These are phyloP conservation scores for Vanessa tameamea DNA, from an alignment of 1,140 invertebrate species.

Conservation along the genomic window DNA sequence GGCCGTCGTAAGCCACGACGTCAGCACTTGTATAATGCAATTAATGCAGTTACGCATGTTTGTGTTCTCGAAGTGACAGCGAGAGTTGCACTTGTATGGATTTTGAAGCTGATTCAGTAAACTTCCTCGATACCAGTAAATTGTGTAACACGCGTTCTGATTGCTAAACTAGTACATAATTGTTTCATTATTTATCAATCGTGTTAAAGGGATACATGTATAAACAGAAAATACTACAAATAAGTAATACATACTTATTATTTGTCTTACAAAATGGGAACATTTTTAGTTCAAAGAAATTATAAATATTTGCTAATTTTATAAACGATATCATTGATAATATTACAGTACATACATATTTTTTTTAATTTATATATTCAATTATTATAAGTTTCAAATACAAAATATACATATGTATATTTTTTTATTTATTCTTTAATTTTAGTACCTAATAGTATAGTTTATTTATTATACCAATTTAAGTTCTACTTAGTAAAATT, in stretches of 20 bases:
- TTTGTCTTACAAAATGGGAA: no score
- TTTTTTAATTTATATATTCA: no score
- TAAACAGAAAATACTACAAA: no score
- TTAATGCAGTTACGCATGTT: slow-evolving; percentile 31
- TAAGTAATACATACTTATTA: no score
- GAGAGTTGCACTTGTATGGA: slow-evolving; percentile 33
- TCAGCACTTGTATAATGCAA: slow-evolving; percentile 34
- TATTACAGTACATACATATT: no score
- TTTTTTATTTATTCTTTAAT: neutral
- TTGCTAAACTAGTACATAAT: neutral
- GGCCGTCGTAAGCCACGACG: slow-evolving; percentile 11
- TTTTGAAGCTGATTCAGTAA: slow-evolving; percentile 28
- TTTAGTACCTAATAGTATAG: no score
- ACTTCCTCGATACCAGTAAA: slow-evolving; percentile 17
- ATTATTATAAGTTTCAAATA: no score
- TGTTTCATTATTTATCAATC: neutral
- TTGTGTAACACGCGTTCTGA: slow-evolving; percentile 2
- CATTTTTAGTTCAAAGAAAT: no score
- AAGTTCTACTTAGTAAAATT: no score
- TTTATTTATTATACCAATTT: no score
- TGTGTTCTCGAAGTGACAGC: slow-evolving; percentile 23
- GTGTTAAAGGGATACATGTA: neutral
- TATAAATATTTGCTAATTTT: no score
- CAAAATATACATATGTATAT: neutral
- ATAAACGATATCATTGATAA: no score